phyloP scores from a whole-genome alignment of 2,113 vertebrate species.

The Conger conger region DNA sequence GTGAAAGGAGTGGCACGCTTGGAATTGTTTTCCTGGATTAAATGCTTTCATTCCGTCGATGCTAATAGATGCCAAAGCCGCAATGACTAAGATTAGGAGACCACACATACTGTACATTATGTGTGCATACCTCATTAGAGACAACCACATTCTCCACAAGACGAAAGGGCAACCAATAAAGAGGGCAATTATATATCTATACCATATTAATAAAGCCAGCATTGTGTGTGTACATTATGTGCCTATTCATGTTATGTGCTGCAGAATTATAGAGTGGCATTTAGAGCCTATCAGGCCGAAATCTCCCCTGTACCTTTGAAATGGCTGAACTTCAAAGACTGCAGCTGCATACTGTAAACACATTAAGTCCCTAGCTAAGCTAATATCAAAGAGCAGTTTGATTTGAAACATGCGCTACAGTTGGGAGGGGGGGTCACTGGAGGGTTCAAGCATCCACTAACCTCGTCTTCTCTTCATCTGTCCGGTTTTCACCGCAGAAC shows the following conservation, averaged over 20 bases:
- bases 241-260: background rate
- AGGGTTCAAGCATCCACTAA: conserved; percentile 25
- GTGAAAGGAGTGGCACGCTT: background rate
- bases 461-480: conserved; percentile 42
- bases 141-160: background rate
- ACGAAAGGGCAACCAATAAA: background rate
- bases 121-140: background rate
- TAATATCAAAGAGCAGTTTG: conserved; percentile 38
- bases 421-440: conserved; percentile 14
- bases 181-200: background rate
- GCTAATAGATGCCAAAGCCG: background rate
- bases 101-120: background rate
- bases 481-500: conserved; percentile 23
- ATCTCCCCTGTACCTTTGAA: conserved; percentile 32
- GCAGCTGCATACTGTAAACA: conserved; percentile 36
- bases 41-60: background rate
- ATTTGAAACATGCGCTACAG: conserved; percentile 40
- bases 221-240: background rate
- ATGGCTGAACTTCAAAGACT: conserved; percentile 4
- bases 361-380: conserved; percentile 29
- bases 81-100: background rate
- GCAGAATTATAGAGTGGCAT: conserved; percentile 3
- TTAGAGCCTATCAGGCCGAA: background rate
- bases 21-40: background rate
- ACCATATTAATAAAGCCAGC: background rate